phyloP scores from a whole-genome alignment of 2,888 invertebrate species.

The Lepidonotus clava region DNA sequence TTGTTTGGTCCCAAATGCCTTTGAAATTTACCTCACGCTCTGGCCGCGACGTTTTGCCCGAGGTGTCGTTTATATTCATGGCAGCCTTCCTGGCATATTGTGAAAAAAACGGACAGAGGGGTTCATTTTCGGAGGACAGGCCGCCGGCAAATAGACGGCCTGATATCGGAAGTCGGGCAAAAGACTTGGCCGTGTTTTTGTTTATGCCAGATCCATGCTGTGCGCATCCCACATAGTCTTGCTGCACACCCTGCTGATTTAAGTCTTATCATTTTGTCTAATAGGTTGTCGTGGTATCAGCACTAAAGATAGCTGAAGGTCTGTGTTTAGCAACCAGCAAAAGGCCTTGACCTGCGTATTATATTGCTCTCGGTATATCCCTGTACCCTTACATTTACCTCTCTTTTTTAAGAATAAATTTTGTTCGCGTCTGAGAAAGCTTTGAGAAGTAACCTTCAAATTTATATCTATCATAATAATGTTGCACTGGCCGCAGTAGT shows the following conservation, averaged over 20 bases:
- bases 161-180: conserved; percentile 4
- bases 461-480: too few relatives aligned
- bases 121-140: neutral
- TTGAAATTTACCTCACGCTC: neutral
- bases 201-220: neutral
- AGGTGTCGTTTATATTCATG: neutral
- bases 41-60: neutral
- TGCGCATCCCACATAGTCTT: neutral
- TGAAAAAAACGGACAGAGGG: conserved; percentile 21
- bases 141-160: conserved; percentile 5
- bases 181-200: neutral
- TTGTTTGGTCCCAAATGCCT: neutral
- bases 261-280: too few relatives aligned
- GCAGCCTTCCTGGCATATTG: conserved; percentile 19
- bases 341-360: too few relatives aligned
- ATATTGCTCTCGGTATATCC: too few relatives aligned
- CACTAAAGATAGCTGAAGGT: neutral
- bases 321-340: too few relatives aligned
- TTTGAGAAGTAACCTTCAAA: too few relatives aligned
- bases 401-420: too few relatives aligned
- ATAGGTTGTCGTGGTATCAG: too few relatives aligned
- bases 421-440: too few relatives aligned
- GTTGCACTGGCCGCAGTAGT: too few relatives aligned
- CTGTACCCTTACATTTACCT: too few relatives aligned
- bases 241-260: neutral